A percentile compares a stretch with the other conserved stretches of the same genome.
These are phyloP conservation scores for Pentalonia nigronervosa DNA, from an alignment of 1,140 invertebrate genomes.

Conservation along the genomic window DNA sequence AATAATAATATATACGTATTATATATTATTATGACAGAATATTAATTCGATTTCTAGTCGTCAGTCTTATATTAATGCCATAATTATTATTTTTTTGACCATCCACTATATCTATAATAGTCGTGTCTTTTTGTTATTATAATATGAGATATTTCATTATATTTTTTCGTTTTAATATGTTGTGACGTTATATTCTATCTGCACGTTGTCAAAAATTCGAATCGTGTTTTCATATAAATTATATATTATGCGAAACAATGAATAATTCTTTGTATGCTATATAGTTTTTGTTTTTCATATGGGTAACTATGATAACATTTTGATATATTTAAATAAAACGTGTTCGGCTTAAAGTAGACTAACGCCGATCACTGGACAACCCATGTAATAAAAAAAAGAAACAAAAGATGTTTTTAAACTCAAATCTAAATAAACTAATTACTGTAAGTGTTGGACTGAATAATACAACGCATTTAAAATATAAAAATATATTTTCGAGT, in stretches of 20 bases:
- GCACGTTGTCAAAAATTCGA: slow-evolving; percentile 20
- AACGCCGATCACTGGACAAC: not conserved
- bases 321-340: not conserved
- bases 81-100: not conserved
- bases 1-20: not conserved
- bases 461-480: not conserved
- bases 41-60: not conserved
- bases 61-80: not conserved
- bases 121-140: not conserved
- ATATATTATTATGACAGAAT: not conserved
- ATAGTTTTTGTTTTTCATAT: not conserved
- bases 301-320: not conserved
- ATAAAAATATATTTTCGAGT: not conserved
- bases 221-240: not conserved
- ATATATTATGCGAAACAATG: not conserved
- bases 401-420: not conserved
- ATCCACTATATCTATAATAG: not conserved
- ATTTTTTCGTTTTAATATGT: not conserved
- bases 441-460: not conserved
- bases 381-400: not conserved
- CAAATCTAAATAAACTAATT: not conserved
- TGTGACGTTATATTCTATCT: not conserved
- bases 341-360: not conserved
- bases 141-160: not conserved
- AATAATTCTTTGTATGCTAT: not conserved